Evolutionary conservation across 2,888 invertebrate species (phyloP).

Genomic region (Watsonalla cultraria): DNA sequence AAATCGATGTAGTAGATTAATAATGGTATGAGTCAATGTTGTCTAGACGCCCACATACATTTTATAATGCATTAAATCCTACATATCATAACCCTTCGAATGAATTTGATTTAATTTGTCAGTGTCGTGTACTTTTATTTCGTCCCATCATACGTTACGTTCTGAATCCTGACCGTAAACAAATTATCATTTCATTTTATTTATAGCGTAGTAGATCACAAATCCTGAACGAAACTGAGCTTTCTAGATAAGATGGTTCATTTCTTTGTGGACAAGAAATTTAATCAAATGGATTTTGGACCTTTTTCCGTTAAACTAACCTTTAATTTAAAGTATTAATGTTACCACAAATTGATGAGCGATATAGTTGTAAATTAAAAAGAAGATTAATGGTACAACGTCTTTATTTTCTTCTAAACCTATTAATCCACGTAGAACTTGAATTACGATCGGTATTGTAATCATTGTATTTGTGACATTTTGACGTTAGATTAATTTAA

Average conservation of each 20-base stretch:
- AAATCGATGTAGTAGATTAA: background rate
- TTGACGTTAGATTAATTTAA: conserved; percentile 14
- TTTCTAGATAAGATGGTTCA: conserved; percentile 58
- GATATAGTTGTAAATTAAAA: conserved; percentile 53
- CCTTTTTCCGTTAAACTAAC: conserved; percentile 6
- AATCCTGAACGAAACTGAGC: conserved; percentile 74
- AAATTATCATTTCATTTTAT: conserved; percentile 23
- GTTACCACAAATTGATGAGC: conserved; percentile 59
- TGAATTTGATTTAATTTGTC: conserved; percentile 30
- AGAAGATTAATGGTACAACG: conserved; percentile 49
- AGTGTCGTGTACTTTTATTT: conserved; percentile 25
- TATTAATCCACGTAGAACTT: conserved; percentile 1
- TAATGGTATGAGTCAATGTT: conserved; percentile 5
- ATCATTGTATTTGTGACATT: conserved; percentile 1
- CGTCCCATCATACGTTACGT: conserved; percentile 31
- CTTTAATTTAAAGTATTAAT: conserved; percentile 9
- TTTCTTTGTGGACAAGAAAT: conserved; percentile 52
- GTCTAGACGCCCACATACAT: background rate
- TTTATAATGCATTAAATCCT: conserved; percentile 9
- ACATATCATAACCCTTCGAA: conserved; percentile 22
- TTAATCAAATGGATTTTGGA: conserved; percentile 11
- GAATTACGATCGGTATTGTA: conserved; percentile 2
- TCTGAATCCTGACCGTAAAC: conserved; percentile 26
- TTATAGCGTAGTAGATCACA: conserved; percentile 55
- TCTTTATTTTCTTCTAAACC: conserved; percentile 40